Evolutionary conservation across 2,888 invertebrate species (phyloP).

Genomic region (Drosophila anomalata): DNA sequence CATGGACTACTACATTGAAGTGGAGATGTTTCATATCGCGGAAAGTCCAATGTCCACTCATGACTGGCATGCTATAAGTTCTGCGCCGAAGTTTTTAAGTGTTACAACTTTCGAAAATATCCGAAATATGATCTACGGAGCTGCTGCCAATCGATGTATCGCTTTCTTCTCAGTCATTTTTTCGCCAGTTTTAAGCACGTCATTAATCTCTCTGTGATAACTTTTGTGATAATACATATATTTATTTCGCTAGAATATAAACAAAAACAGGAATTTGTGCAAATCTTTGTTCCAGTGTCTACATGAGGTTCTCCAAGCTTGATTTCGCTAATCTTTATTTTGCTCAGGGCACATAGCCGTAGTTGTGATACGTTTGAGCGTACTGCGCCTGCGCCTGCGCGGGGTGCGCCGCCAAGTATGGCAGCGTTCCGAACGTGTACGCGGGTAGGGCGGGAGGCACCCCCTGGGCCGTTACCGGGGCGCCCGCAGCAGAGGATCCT

Average conservation of each 20-base stretch:
- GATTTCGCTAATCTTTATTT: slow-evolving; percentile 24
- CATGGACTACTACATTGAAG: neutral
- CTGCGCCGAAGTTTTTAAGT: neutral
- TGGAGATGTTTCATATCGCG: neutral
- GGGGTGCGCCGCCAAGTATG: slow-evolving; percentile 74
- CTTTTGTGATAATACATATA: slow-evolving; percentile 15
- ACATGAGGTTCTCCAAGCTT: slow-evolving; percentile 18
- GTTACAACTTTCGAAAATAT: slow-evolving; percentile 21
- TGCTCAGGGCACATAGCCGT: slow-evolving; percentile 79
- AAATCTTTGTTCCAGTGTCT: slow-evolving; percentile 17
- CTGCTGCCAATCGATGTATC: slow-evolving; percentile 33
- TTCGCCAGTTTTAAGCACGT: slow-evolving; percentile 1
- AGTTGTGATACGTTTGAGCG: slow-evolving; percentile 80
- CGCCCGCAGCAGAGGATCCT: slow-evolving; percentile 19
- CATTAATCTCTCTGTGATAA: slow-evolving; percentile 3
- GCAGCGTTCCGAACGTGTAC: slow-evolving; percentile 79
- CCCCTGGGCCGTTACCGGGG: slow-evolving; percentile 30
- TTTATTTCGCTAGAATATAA: slow-evolving; percentile 60
- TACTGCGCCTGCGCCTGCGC: slow-evolving; percentile 74
- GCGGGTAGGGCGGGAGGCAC: slow-evolving; percentile 74
- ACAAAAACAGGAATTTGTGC: slow-evolving; percentile 47
- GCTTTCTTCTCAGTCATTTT: slow-evolving; percentile 49
- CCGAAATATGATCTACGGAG: slow-evolving; percentile 1
- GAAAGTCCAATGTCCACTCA: slow-evolving; percentile 2
- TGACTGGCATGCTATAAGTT: neutral